These are phyloP conservation scores for Enhydra lutris DNA, from an alignment of 2,113 vertebrate genomes.

Conservation along the genomic window DNA sequence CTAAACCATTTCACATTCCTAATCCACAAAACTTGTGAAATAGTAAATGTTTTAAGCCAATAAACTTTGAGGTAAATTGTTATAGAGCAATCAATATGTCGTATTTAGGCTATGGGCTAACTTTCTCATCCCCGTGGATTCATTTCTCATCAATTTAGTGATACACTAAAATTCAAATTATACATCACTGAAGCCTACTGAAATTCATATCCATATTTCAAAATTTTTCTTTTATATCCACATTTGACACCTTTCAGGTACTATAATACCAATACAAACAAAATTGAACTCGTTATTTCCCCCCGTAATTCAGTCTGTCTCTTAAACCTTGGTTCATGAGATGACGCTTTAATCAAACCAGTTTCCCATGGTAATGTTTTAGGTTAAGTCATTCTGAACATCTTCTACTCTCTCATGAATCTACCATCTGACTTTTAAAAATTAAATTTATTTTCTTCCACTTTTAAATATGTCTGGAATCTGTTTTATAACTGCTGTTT, in stretches of 20 bases:
- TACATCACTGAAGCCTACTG: neutral
- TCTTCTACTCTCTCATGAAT: neutral
- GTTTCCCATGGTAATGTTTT: neutral
- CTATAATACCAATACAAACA: neutral
- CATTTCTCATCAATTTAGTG: neutral
- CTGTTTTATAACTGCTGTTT: neutral
- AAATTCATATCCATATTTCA: neutral
- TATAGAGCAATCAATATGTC: neutral
- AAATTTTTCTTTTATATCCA: neutral
- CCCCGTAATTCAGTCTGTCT: neutral
- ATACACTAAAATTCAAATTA: neutral
- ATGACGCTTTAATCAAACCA: neutral
- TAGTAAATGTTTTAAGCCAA: neutral
- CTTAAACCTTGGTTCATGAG: neutral
- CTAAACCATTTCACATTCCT: neutral
- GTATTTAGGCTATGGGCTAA: neutral
- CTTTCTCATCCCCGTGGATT: neutral
- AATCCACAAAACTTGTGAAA: neutral
- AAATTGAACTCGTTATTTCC: neutral
- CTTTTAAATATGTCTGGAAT: neutral
- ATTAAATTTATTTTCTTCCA: neutral
- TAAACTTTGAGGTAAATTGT: neutral
- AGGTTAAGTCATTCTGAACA: neutral
- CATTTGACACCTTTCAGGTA: neutral
- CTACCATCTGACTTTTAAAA: neutral